phyloP scores from a whole-genome alignment of 2,888 invertebrate species.

The Torymus auratus region DNA sequence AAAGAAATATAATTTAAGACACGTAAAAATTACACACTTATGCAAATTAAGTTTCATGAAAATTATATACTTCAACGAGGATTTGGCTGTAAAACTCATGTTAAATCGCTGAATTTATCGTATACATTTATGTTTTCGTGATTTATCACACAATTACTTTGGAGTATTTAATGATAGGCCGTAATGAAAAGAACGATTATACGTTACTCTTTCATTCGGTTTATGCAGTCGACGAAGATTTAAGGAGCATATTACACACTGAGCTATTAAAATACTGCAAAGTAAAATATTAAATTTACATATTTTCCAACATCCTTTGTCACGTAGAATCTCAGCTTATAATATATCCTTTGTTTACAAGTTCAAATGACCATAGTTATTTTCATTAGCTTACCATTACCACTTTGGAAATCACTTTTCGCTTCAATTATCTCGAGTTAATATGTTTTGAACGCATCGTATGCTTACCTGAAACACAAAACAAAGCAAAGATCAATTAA shows the following conservation, averaged over 20 bases:
- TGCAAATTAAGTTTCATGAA: constrained; percentile 17
- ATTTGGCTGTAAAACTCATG: neutral
- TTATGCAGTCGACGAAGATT: neutral
- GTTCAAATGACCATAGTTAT: too few species aligned
- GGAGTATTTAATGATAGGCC: constrained; percentile 25
- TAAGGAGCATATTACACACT: neutral
- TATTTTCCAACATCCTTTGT: too few species aligned
- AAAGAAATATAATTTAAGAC: too few species aligned
- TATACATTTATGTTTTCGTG: constrained; percentile 23
- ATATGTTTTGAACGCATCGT: too few species aligned
- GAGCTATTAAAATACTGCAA: neutral
- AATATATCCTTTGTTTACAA: too few species aligned
- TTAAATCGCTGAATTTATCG: constrained; percentile 37
- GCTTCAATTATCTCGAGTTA: too few species aligned
- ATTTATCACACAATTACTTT: constrained; percentile 35
- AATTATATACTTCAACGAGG: constrained; percentile 13
- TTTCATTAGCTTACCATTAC: too few species aligned
- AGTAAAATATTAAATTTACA: too few species aligned
- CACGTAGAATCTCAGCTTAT: too few species aligned
- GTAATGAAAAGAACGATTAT: constrained; percentile 26
- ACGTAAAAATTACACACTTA: neutral
- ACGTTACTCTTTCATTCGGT: neutral
- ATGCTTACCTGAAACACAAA: constrained; percentile 24
- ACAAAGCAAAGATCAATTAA: neutral
- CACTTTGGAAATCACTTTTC: too few species aligned